phyloP scores from a whole-genome alignment of 2,797 vertebrate genomes.

The Harpagifer antarcticus region DNA sequence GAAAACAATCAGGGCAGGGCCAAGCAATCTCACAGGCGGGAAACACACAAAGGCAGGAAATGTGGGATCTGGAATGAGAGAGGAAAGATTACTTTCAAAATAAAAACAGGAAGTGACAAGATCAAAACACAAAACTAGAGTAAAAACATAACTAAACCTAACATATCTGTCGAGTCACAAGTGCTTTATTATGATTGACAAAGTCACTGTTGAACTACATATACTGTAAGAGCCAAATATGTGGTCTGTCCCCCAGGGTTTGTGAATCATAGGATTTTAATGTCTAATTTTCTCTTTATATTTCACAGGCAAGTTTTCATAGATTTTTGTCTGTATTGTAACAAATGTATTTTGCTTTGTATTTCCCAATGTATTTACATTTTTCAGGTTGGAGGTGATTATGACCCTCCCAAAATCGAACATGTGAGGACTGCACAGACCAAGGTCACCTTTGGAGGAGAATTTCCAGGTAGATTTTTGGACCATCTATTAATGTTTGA shows the following conservation, averaged over 20 bases:
- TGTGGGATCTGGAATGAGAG: too few relatives aligned
- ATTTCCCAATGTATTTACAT: slow-evolving; percentile 19
- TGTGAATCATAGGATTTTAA: background rate
- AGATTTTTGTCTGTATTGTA: background rate
- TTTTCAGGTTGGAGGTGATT: slow-evolving; percentile 82
- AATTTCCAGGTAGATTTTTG: slow-evolving; percentile 80
- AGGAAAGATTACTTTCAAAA: too few relatives aligned
- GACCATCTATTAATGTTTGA: background rate
- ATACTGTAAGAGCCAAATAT: slow-evolving; percentile 1
- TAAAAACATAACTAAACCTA: too few relatives aligned
- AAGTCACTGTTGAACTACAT: background rate
- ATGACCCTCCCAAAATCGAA: slow-evolving; percentile 87
- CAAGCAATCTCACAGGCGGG: too few relatives aligned
- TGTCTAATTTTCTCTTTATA: background rate
- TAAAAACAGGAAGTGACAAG: too few relatives aligned
- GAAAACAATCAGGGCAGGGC: too few relatives aligned
- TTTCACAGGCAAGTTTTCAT: background rate
- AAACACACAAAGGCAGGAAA: too few relatives aligned
- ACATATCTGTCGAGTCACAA: too few relatives aligned
- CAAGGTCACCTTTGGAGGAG: slow-evolving; percentile 81
- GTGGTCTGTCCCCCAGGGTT: background rate
- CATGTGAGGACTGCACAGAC: slow-evolving; percentile 77
- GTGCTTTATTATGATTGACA: too few relatives aligned
- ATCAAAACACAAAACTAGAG: too few relatives aligned
- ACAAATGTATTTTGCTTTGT: background rate